Base-by-base conservation (phyloP, 2,888 invertebrate species). In the Cerastis leucographa region DNA sequence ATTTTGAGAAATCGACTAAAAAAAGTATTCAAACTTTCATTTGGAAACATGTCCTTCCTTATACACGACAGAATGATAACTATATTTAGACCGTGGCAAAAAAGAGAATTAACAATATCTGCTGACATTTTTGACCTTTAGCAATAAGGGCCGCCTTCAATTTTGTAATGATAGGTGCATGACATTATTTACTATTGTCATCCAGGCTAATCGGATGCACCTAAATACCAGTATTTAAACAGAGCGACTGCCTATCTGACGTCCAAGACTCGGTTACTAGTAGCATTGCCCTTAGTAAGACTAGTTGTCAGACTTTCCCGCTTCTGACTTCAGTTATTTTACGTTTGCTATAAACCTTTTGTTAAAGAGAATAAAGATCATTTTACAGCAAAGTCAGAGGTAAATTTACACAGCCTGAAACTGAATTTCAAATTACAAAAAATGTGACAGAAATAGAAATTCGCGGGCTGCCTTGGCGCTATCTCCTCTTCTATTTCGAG, bases 1-100 rank as follows among this genome's bases (percentile, higher is more conserved):
- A 54, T 72, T 54, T 29, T 25, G 9, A 71, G 4, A 59, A 80
- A 73, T 81, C 81, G 85, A 73, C 85, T 85, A 85, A 67, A 25
- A 9, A n/a, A 29, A 11, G 2, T 19, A 11, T 8, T 2, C 9
- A 49, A 17, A 22, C 1, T 35, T 77, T 9, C 0, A 9, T 40
- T 19, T 11, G 1, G 11, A 51, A 35, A 61, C 5, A 11, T 44
- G 22, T 25, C 5, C 82, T 51, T 75, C 76, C 56, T 14, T 76
- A 51, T 22, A n/a, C 7, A 12, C 22, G 44, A 40, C 29, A 22
- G 42, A 64, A 64, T n/a, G 1, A 35, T 19, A 4, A 35, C 9
- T 29, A 19, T 35, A 19, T 19, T 61, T 61, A 19, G 61, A 61
- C 19, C 35, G 61, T 29, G 61, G 61, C 35, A 61, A 35, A 61